Conservation (phyloP, 2,797 vertebrate genomes). For the Neoniphon sammara region DNA sequence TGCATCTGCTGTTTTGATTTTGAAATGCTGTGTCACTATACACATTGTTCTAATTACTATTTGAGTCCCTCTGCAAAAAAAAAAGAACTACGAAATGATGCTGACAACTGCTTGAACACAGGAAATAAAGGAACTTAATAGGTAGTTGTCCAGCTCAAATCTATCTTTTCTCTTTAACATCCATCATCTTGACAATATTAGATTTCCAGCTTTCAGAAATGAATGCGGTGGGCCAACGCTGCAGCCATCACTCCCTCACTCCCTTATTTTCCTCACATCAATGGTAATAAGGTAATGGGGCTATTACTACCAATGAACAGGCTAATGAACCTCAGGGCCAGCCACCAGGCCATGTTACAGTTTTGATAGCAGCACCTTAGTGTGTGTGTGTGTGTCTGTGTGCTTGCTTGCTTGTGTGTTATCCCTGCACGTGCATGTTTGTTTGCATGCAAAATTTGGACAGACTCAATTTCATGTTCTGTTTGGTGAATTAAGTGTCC, state of each 20-base stretch:
- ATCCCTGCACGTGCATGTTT: not conserved
- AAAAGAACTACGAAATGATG: constrained; percentile 54
- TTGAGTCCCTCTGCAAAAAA: constrained; percentile 56
- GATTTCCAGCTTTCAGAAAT: constrained; percentile 54
- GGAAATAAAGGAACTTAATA: constrained; percentile 68
- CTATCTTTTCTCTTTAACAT: constrained; percentile 56
- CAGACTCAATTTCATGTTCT: not conserved
- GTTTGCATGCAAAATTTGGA: not conserved
- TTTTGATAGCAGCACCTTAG: constrained; percentile 45
- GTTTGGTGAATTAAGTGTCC: not conserved
- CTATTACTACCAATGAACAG: constrained; percentile 38
- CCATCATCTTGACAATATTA: constrained; percentile 56
- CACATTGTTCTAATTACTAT: constrained; percentile 38
- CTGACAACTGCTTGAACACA: constrained; percentile 48
- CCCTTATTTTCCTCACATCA: constrained; percentile 60
- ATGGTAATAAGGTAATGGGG: constrained; percentile 58
- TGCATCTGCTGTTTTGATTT: constrained; percentile 26
- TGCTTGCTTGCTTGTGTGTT: constrained; percentile 3
- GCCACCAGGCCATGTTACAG: constrained; percentile 39
- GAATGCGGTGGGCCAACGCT: constrained; percentile 48
- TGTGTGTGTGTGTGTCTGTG: constrained; percentile 3
- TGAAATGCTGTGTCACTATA: constrained; percentile 8
- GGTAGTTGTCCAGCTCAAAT: constrained; percentile 63
- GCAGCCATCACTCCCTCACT: constrained; percentile 13
- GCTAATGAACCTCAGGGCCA: constrained; percentile 43